Base-by-base conservation (phyloP, 2,888 invertebrate species). In the Drosophila pseudotakahashii region DNA sequence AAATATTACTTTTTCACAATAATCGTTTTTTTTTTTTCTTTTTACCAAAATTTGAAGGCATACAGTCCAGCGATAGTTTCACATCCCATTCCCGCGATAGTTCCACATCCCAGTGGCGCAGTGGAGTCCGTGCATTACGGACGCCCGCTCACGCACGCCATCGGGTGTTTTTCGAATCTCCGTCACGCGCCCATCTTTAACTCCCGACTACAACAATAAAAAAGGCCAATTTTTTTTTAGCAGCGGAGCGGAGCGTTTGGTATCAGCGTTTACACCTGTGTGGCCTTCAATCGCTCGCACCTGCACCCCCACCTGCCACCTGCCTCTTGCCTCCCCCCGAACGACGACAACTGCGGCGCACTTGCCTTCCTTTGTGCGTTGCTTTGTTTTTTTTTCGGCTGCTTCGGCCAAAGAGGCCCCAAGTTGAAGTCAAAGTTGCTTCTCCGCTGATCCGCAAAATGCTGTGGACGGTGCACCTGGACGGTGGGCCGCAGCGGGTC, bases 401-500 rank as follows among this genome's bases (percentile, higher is more conserved):
- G n/a, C n/a, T n/a, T n/a, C n/a, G n/a, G n/a, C n/a, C n/a, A n/a
- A n/a, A n/a, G n/a, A n/a, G n/a, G 19, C 1, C 19, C 5, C 26
- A 26, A 26, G 26, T 26, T 26, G 26, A 19, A 19, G 19, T 19
- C 19, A 2, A 19, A 19, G 19, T 19, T 19, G 19, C 26, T 26
- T 0, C 26, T 26, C 5, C 26, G 19, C 19, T 2, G 19, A 19
- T 26, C 26, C 26, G 26, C 26, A 0, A 0, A 26, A 96, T 97
- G 96, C 93, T 93, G 91, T 98, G 98, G 98, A 96, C 96, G 55
- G 94, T 96, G 36, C 95, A 95, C 89, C 93, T 98, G 73, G 97
- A 97, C 90, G 98, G 97, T 34, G 98, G 98, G n/a, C 98, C 98
- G 14, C 94, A 96, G 85, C 94, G 98, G 71, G 98, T 98, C 13